Percentiles rank a stretch among this genome's conserved stretches.
phyloP scores from a whole-genome alignment of 2,113 vertebrate genomes.

The Boulengeromyrus knoepffleri region DNA sequence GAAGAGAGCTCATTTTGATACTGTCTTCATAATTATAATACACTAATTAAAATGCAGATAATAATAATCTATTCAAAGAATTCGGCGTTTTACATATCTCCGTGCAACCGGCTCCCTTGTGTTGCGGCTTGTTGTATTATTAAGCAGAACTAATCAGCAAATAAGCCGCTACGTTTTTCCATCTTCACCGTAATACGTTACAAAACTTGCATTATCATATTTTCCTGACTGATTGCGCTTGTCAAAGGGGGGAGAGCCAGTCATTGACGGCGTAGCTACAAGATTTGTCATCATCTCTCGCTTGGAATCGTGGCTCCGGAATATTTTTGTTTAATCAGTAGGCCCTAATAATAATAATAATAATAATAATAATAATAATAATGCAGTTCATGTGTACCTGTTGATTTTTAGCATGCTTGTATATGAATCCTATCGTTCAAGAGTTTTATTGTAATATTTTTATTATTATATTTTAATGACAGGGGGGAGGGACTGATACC shows the following conservation, averaged over 20 bases:
- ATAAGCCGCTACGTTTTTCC: conserved; percentile 25
- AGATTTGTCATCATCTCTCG: not conserved
- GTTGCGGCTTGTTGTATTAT: conserved; percentile 32
- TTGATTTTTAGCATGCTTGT: not conserved
- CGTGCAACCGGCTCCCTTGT: conserved; percentile 13
- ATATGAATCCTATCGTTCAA: not conserved
- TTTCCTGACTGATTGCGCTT: conserved; percentile 20
- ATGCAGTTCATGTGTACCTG: not conserved
- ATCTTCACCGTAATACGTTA: conserved; percentile 33
- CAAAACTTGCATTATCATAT: conserved; percentile 30
- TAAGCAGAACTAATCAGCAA: conserved; percentile 40
- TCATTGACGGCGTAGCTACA: conserved; percentile 7
- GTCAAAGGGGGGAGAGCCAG: conserved; percentile 13
- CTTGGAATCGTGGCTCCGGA: not conserved
- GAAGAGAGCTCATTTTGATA: not conserved
- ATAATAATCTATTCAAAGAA: conserved; percentile 28
- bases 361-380: not conserved
- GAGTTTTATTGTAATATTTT: not conserved
- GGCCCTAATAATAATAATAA: not conserved
- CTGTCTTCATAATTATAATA: conserved; percentile 28
- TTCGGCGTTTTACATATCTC: conserved; percentile 22
- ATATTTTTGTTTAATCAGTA: not conserved
- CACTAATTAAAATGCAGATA: conserved; percentile 33
- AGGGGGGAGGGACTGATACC: not conserved
- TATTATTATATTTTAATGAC: not conserved